phyloP scores from a whole-genome alignment of 2,113 vertebrate genomes.

The Morone saxatilis region DNA sequence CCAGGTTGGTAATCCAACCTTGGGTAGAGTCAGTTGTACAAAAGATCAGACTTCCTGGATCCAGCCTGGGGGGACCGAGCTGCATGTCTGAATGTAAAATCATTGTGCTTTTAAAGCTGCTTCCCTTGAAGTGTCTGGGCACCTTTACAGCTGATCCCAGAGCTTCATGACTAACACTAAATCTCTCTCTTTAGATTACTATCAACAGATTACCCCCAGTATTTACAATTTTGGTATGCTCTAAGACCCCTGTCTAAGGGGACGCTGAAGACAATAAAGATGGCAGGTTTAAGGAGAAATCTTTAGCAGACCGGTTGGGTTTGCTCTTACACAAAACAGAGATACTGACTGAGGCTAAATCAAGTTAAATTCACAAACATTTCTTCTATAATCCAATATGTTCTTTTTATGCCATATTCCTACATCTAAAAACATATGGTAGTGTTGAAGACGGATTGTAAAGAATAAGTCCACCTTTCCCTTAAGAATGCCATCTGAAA shows the following conservation, averaged over 20 bases:
- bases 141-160: slow-evolving; percentile 29
- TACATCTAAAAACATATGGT: slow-evolving; percentile 8
- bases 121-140: slow-evolving; percentile 27
- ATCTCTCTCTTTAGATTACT: slow-evolving; percentile 34
- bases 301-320: neutral
- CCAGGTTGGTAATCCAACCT: neutral
- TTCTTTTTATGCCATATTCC: neutral
- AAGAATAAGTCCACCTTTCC: slow-evolving; percentile 1
- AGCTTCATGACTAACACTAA: slow-evolving; percentile 3
- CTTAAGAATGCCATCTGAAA: slow-evolving; percentile 3
- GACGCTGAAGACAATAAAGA: neutral
- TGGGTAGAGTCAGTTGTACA: neutral
- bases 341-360: neutral
- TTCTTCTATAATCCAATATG: neutral
- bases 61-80: slow-evolving; percentile 11
- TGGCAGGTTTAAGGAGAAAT: neutral
- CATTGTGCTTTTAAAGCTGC: slow-evolving; percentile 37
- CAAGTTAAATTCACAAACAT: neutral
- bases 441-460: slow-evolving; percentile 7
- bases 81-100: neutral
- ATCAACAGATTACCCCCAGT: neutral
- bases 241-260: neutral
- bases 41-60: slow-evolving; percentile 3
- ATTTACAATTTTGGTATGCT: slow-evolving; percentile 19
- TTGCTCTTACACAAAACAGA: neutral